Evolutionary conservation across 2,113 vertebrate species (phyloP).

Genomic region (Meriones unguiculatus): DNA sequence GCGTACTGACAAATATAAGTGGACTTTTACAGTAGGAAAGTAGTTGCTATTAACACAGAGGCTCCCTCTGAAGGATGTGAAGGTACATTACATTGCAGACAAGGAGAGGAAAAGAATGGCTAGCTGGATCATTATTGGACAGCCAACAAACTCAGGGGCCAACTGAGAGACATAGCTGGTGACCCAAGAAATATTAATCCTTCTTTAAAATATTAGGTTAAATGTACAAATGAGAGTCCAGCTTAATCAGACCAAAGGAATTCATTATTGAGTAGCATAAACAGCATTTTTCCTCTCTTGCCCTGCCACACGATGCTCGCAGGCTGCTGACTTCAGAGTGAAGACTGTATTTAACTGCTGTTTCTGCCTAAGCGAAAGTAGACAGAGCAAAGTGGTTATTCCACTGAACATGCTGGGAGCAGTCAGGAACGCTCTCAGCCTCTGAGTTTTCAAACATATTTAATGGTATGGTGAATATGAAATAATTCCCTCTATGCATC

Average conservation of each 20-base stretch:
- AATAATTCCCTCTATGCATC: slow-evolving; percentile 53
- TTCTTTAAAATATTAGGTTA: slow-evolving; percentile 71
- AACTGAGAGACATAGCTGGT: not conserved
- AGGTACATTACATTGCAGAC: not conserved
- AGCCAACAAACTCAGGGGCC: slow-evolving; percentile 38
- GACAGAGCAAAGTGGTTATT: not conserved
- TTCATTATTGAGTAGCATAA: not conserved
- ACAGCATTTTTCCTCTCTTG: not conserved
- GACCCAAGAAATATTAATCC: slow-evolving; percentile 59
- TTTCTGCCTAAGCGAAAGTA: not conserved
- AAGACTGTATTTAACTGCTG: not conserved
- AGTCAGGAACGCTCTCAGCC: slow-evolving; percentile 6
- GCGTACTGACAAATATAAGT: slow-evolving; percentile 16
- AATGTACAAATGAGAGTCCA: slow-evolving; percentile 48
- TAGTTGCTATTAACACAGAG: not conserved
- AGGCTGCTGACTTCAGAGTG: not conserved
- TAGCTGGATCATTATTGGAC: slow-evolving; percentile 12
- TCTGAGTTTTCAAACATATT: slow-evolving; percentile 61
- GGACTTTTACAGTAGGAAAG: slow-evolving; percentile 5
- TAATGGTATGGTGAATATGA: slow-evolving; percentile 69
- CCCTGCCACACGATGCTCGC: not conserved
- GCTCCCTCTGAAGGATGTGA: slow-evolving; percentile 17
- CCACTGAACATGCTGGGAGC: slow-evolving; percentile 13
- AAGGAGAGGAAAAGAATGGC: not conserved
- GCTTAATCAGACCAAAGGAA: slow-evolving; percentile 47